These are phyloP conservation scores for Scaptomyza caliginosa DNA, from an alignment of 2,888 invertebrate genomes.

Conservation along the genomic window DNA sequence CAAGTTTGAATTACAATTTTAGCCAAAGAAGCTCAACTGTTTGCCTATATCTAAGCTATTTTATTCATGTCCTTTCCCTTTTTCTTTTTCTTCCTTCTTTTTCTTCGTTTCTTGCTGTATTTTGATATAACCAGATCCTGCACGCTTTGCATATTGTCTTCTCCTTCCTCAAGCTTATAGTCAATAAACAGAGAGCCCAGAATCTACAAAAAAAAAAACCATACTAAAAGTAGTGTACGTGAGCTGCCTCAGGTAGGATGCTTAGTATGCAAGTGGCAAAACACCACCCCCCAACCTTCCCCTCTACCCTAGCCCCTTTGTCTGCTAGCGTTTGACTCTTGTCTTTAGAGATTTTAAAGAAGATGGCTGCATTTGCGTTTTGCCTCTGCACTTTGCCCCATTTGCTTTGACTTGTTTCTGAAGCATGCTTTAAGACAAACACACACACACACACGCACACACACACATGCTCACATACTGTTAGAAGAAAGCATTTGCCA, in stretches of 20 bases:
- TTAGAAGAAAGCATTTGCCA: constrained; percentile 53
- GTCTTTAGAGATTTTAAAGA: constrained; percentile 44
- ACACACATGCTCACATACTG: not conserved
- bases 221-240: constrained; percentile 30
- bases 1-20: too few relatives aligned
- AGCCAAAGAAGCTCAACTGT: constrained; percentile 1
- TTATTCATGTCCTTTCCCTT: not conserved
- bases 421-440: constrained; percentile 66
- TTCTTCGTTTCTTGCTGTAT: constrained; percentile 1
- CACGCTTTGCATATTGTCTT: constrained; percentile 66
- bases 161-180: constrained; percentile 31
- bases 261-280: constrained; percentile 69
- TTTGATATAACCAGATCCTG: constrained; percentile 2
- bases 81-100: not conserved
- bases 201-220: not conserved
- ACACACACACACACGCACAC: constrained; percentile 22
- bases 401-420: constrained; percentile 41
- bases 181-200: constrained; percentile 60
- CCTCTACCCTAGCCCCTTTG: not conserved
- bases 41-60: constrained; percentile 13
- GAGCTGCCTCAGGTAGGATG: constrained; percentile 52
- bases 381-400: constrained; percentile 31
- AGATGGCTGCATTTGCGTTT: constrained; percentile 52
- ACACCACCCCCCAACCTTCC: not conserved
- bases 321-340: constrained; percentile 10